Percentiles rank a stretch among this genome's conserved stretches.
phyloP scores from a whole-genome alignment of 2,888 invertebrate genomes.

The Caenorhabditis sinica region DNA sequence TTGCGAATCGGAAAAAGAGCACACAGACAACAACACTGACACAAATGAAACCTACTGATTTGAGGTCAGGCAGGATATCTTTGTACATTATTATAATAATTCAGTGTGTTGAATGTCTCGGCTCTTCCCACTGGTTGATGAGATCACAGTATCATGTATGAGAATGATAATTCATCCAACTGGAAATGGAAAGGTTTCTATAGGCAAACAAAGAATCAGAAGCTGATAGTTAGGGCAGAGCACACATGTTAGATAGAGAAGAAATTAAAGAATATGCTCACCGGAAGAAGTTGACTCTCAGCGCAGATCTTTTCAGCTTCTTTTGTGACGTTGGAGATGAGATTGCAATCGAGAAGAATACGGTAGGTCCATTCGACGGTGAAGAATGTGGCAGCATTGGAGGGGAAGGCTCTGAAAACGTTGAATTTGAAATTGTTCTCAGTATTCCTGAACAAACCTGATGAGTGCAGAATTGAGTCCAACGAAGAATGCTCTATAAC shows the following conservation, averaged over 20 bases:
- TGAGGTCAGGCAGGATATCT: conserved; percentile 5
- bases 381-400: conserved; percentile 94
- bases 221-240: not conserved
- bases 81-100: conserved; percentile 4
- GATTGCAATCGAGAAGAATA: conserved; percentile 75
- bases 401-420: conserved; percentile 90
- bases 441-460: conserved; percentile 56
- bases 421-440: not conserved
- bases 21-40: conserved; percentile 32
- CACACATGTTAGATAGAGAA: not conserved
- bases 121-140: not conserved
- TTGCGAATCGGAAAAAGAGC: too few relatives aligned
- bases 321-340: conserved; percentile 59
- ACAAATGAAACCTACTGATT: conserved; percentile 47
- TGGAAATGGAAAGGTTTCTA: conserved; percentile 30
- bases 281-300: conserved; percentile 44
- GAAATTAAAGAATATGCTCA: conserved; percentile 8
- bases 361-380: conserved; percentile 87
- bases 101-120: conserved; percentile 29
- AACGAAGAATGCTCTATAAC: conserved; percentile 88
- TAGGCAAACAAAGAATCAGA: not conserved
- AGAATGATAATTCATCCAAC: conserved; percentile 46
- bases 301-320: conserved; percentile 44
- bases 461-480: conserved; percentile 81
- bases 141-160: conserved; percentile 40